Percentiles rank a stretch among this genome's conserved stretches.
Conservation (phyloP, 2,797 vertebrate species). For the Iguana delicatissima region DNA sequence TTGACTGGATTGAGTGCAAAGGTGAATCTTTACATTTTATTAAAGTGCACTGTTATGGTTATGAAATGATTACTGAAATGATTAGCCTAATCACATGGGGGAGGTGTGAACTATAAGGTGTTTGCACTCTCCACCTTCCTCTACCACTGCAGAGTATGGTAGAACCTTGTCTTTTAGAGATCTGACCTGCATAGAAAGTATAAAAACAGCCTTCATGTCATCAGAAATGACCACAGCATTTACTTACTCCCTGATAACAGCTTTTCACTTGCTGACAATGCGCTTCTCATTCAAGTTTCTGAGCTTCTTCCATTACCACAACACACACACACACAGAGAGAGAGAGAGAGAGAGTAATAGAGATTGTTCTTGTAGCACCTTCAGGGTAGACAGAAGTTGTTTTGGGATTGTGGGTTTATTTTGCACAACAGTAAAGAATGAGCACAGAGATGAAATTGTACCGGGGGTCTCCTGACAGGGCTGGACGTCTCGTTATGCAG, state of each 20-base stretch:
- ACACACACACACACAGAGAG: neutral
- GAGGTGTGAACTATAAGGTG: too few species aligned
- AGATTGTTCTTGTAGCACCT: neutral
- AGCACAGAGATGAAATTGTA: neutral
- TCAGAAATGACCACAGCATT: neutral
- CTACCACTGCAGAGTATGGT: too few species aligned
- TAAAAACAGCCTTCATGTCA: neutral
- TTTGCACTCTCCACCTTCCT: neutral
- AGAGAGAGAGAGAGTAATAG: neutral
- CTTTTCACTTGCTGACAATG: neutral
- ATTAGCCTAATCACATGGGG: too few species aligned
- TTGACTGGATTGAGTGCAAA: neutral
- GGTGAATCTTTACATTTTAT: neutral
- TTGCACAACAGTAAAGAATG: neutral
- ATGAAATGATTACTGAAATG: neutral
- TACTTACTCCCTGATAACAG: neutral
- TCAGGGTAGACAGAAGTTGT: neutral
- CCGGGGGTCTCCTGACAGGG: too few species aligned
- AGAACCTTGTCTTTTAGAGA: neutral
- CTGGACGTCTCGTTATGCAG: too few species aligned
- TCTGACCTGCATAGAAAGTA: too few species aligned
- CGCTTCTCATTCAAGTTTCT: neutral
- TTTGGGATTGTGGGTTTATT: too few species aligned
- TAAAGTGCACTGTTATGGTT: neutral
- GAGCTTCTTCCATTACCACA: neutral